A percentile compares a stretch with the other conserved stretches of the same genome.
Conservation (phyloP, 2,888 invertebrate species). For the Drosophila ezoana region DNA sequence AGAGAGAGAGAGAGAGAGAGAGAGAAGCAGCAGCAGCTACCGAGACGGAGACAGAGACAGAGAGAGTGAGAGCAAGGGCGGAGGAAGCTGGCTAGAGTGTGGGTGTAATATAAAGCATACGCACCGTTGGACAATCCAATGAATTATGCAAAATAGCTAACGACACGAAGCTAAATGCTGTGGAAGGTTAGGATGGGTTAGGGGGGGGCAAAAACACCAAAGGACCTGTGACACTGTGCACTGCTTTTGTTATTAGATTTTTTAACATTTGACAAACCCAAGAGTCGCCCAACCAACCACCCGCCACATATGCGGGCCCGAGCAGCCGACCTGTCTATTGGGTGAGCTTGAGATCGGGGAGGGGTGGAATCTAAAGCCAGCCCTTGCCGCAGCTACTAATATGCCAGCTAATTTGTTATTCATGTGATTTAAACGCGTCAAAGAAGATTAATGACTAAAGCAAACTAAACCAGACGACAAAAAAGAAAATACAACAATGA, state of each 20-base stretch:
- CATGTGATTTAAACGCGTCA: slow-evolving; percentile 83
- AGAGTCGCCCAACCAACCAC: not conserved
- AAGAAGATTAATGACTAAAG: slow-evolving; percentile 81
- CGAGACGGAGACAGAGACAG: not conserved
- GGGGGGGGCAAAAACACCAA: not conserved
- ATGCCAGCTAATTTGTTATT: slow-evolving; percentile 82
- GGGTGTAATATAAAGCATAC: slow-evolving; percentile 65
- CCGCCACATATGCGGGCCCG: not conserved
- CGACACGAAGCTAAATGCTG: slow-evolving; percentile 39
- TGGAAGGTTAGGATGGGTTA: no score
- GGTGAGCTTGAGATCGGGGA: no score
- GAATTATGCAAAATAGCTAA: slow-evolving; percentile 74
- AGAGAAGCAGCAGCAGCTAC: not conserved
- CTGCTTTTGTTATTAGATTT: slow-evolving; percentile 40
- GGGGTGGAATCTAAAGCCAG: slow-evolving; percentile 4
- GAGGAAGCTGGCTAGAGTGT: not conserved
- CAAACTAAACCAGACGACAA: slow-evolving; percentile 56
- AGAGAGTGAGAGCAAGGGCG: not conserved
- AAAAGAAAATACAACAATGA: slow-evolving; percentile 16
- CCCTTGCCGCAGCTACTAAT: slow-evolving; percentile 65
- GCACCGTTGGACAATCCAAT: slow-evolving; percentile 77
- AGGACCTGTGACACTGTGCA: slow-evolving; percentile 27
- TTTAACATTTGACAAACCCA: slow-evolving; percentile 52
- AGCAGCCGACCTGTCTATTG: no score
- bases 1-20: not conserved